phyloP scores from a whole-genome alignment of 2,113 vertebrate genomes.

The Passer domesticus region DNA sequence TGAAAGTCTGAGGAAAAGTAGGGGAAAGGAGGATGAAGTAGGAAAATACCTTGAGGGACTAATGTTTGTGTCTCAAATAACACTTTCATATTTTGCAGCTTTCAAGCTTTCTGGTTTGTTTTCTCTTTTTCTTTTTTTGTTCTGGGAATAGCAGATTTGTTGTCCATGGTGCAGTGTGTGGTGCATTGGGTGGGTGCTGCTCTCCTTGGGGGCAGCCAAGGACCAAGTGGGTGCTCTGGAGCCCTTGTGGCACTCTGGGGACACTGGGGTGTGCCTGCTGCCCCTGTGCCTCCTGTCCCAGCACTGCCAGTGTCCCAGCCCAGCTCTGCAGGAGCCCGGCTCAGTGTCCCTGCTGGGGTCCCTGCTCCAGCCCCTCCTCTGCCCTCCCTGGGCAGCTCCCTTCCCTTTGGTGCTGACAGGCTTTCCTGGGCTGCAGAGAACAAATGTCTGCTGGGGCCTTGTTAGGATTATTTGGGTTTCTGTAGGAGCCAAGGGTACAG shows the following conservation, averaged over 20 bases:
- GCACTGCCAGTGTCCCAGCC: background rate
- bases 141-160: background rate
- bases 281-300: rapidly evolving
- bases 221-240: background rate
- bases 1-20: conserved; percentile 27
- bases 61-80: conserved; percentile 10
- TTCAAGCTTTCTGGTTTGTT: background rate
- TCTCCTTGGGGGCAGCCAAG: background rate
- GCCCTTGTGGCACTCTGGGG: rapidly evolving
- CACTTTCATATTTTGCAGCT: conserved; percentile 19
- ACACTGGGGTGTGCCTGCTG: background rate
- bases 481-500: background rate
- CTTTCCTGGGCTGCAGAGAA: background rate
- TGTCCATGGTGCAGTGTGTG: background rate
- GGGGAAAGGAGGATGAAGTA: background rate
- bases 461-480: background rate
- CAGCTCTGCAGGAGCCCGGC: background rate
- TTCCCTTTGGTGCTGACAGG: rapidly evolving
- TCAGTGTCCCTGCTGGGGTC: background rate
- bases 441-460: background rate
- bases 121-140: background rate
- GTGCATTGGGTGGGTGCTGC: rapidly evolving
- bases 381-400: background rate
- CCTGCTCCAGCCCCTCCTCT: background rate
- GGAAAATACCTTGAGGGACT: conserved; percentile 41